These are phyloP conservation scores for Autographa gamma DNA, from an alignment of 2,888 invertebrate species.

Conservation along the genomic window DNA sequence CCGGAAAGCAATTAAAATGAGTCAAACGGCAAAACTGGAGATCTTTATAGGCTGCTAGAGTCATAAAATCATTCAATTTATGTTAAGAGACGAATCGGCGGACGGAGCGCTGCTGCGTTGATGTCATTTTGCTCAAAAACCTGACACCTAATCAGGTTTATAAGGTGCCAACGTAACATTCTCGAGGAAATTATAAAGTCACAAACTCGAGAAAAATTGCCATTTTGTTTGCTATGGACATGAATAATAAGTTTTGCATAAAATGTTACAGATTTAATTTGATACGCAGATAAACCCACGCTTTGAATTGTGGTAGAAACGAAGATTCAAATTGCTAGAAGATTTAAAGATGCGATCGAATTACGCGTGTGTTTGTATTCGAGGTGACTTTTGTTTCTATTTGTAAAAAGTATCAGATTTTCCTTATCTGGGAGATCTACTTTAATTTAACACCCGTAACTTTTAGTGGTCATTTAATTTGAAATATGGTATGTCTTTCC, in stretches of 20 bases:
- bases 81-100: constrained; percentile 66
- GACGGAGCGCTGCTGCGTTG: constrained; percentile 59
- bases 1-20: constrained; percentile 82
- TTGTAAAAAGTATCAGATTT: constrained; percentile 50
- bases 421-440: constrained; percentile 41
- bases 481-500: constrained; percentile 17
- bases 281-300: constrained; percentile 52
- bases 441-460: constrained; percentile 45
- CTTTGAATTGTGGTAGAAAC: constrained; percentile 31
- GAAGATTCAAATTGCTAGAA: constrained; percentile 40
- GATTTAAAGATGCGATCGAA: constrained; percentile 50
- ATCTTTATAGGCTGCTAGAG: constrained; percentile 76
- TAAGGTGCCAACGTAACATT: constrained; percentile 49
- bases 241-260: constrained; percentile 57
- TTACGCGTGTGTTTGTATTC: constrained; percentile 53
- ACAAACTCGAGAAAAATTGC: constrained; percentile 40
- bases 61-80: constrained; percentile 82
- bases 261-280: constrained; percentile 54
- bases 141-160: constrained; percentile 44
- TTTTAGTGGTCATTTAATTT: constrained; percentile 46
- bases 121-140: constrained; percentile 64
- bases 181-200: constrained; percentile 51
- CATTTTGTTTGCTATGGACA: constrained; percentile 35
- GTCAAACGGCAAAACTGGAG: constrained; percentile 79
- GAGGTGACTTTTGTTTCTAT: constrained; percentile 45